A percentile compares a stretch with the other conserved stretches of the same genome.
Conservation (phyloP, 2,113 vertebrate genomes). For the Leuciscus idus region DNA sequence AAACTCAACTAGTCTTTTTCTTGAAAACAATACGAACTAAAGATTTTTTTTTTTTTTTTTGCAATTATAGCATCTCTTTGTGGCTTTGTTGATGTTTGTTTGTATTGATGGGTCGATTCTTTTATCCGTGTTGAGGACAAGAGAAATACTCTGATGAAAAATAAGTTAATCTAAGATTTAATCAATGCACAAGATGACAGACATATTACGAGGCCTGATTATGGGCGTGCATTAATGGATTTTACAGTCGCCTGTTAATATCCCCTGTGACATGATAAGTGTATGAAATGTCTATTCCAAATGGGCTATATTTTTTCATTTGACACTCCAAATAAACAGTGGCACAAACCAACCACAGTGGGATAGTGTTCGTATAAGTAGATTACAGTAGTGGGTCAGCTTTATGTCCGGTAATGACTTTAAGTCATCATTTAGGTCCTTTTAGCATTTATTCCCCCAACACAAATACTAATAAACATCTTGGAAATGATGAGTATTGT, state of each 20-base stretch:
- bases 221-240: constrained; percentile 36
- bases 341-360: constrained; percentile 17
- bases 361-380: constrained; percentile 30
- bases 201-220: constrained; percentile 42
- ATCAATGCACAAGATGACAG: constrained; percentile 50
- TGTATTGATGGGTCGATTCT: constrained; percentile 25
- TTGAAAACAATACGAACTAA: neutral
- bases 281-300: constrained; percentile 34
- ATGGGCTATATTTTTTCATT: constrained; percentile 29
- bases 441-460: constrained; percentile 53
- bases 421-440: constrained; percentile 59
- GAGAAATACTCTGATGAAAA: constrained; percentile 31
- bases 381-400: constrained; percentile 61
- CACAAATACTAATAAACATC: constrained; percentile 74
- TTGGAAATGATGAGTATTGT: constrained; percentile 54
- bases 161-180: constrained; percentile 34
- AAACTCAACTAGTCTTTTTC: neutral
- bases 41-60: neutral
- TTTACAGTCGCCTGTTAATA: constrained; percentile 48
- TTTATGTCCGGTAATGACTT: constrained; percentile 68
- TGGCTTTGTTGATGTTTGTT: constrained; percentile 43
- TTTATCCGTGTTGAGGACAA: constrained; percentile 32
- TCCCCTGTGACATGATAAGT: constrained; percentile 32
- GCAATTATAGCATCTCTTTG: neutral
- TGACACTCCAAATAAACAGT: constrained; percentile 17